These are phyloP conservation scores for Manis crassicaudata DNA, from an alignment of 2,797 vertebrate genomes.

Conservation along the genomic window DNA sequence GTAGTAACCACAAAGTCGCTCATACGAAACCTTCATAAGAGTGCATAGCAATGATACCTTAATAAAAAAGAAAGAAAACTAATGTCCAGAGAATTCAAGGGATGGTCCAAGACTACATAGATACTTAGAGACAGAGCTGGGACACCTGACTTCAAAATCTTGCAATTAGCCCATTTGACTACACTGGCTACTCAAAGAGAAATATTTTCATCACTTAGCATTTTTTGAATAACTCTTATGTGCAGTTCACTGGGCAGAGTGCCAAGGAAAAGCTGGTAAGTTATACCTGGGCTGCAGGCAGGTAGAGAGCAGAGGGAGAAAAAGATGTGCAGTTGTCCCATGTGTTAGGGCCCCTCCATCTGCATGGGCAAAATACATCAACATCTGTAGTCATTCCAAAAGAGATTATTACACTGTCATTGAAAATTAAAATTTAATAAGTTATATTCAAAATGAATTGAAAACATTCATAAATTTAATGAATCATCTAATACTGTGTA, in stretches of 20 bases:
- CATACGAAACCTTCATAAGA: no score
- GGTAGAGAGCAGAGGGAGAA: not conserved
- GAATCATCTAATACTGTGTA: slow-evolving; percentile 64
- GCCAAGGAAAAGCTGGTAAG: not conserved
- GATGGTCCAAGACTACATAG: not conserved
- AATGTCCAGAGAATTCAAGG: not conserved
- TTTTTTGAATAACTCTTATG: not conserved
- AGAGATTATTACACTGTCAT: slow-evolving; percentile 51
- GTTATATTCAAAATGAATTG: slow-evolving; percentile 60
- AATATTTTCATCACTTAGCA: not conserved
- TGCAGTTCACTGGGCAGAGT: not conserved
- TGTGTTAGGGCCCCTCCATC: not conserved
- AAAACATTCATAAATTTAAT: slow-evolving; percentile 71
- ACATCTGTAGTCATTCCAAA: slow-evolving; percentile 29
- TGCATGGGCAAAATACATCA: slow-evolving; percentile 17
- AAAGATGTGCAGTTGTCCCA: not conserved
- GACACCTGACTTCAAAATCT: not conserved
- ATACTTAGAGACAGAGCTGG: not conserved
- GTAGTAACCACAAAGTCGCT: no score
- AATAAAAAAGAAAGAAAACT: not conserved
- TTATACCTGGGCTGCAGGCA: not conserved
- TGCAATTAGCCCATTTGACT: not conserved
- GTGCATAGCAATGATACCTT: no score
- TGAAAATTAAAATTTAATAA: slow-evolving; percentile 72
- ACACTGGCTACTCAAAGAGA: not conserved